These are phyloP conservation scores for Ameiurus melas DNA, from an alignment of 2,113 vertebrate species.

Conservation along the genomic window DNA sequence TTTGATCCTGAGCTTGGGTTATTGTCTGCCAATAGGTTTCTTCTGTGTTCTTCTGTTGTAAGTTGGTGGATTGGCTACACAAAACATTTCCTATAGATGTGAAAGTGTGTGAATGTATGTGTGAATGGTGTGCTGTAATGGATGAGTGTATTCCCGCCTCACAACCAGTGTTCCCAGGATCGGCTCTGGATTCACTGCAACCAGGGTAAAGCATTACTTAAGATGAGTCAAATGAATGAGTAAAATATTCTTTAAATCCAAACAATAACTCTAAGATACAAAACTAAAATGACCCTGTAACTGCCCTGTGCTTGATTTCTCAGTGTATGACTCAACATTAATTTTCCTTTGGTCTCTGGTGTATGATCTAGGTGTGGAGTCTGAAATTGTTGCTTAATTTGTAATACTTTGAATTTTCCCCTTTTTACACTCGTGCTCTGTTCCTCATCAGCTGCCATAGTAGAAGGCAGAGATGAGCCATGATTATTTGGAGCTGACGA, in stretches of 20 bases:
- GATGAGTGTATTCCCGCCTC: not conserved
- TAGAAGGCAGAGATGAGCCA: slow-evolving; percentile 15
- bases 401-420: slow-evolving; percentile 9
- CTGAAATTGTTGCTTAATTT: not conserved
- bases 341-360: not conserved
- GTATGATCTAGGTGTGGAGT: not conserved
- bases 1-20: not conserved
- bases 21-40: not conserved
- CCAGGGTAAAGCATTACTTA: not conserved
- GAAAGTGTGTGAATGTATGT: not conserved
- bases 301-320: not conserved
- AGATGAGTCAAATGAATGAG: not conserved
- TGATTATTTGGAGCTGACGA: slow-evolving; percentile 42
- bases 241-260: not conserved
- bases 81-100: not conserved
- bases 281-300: not conserved
- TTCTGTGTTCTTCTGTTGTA: not conserved
- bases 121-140: not conserved
- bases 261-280: not conserved
- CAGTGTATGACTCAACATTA: not conserved
- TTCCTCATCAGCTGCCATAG: not conserved
- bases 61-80: too few species aligned
- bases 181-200: not conserved
- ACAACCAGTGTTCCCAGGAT: not conserved
- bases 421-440: not conserved